Evolutionary conservation across 2,888 invertebrate genomes (phyloP).

Genomic region (Drosophila quasianomalipes): DNA sequence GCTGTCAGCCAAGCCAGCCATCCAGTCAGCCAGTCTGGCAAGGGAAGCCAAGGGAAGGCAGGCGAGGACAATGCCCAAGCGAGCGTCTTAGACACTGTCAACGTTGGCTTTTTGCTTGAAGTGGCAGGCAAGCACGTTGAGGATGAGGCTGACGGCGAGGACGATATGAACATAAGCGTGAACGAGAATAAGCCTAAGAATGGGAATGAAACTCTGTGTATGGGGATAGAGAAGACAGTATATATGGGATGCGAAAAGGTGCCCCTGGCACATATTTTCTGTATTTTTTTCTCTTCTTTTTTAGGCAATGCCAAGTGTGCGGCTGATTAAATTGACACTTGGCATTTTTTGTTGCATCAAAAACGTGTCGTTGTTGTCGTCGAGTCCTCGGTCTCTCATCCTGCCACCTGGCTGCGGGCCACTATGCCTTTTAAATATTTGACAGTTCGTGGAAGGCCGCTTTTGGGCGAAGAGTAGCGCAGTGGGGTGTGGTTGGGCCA

Average conservation of each 20-base stretch:
- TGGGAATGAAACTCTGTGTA: conserved; percentile 1
- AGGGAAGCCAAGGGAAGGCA: conserved; percentile 28
- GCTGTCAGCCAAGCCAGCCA: conserved; percentile 57
- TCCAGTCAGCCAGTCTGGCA: conserved; percentile 3
- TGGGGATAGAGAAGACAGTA: neutral
- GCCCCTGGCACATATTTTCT: conserved; percentile 27
- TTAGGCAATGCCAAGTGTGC: conserved; percentile 59
- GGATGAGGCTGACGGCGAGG: conserved; percentile 10
- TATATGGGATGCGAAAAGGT: conserved; percentile 14
- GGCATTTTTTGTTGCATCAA: conserved; percentile 80
- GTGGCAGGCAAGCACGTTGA: conserved; percentile 57
- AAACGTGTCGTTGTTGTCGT: conserved; percentile 53
- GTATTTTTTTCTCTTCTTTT: conserved; percentile 9
- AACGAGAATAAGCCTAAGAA: conserved; percentile 10
- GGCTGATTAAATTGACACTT: conserved; percentile 80
- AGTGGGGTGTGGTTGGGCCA: neutral
- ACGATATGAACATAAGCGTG: conserved; percentile 28
- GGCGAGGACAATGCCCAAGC: conserved; percentile 80
- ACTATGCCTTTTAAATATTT: conserved; percentile 64
- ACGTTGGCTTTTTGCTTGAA: conserved; percentile 81
- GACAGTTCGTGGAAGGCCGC: conserved; percentile 47
- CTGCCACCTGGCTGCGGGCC: conserved; percentile 31
- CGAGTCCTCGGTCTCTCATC: conserved; percentile 9
- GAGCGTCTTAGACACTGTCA: conserved; percentile 79
- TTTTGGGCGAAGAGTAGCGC: neutral